Conservation (phyloP, 2,113 vertebrate genomes). For the Eurystomus gularis region DNA sequence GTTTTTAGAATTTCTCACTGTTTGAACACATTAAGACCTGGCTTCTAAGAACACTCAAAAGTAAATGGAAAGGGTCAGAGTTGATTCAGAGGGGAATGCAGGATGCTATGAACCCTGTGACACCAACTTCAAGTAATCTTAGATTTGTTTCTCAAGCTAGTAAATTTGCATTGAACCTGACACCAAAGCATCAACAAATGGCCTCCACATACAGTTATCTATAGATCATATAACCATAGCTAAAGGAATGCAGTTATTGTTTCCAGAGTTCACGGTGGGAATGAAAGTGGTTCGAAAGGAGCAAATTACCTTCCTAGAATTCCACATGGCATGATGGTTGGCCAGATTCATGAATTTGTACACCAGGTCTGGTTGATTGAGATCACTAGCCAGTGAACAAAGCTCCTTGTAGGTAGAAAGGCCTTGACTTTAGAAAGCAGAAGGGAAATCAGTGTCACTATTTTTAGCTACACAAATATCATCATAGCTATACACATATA, state of each 20-base stretch:
- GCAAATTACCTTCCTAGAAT: slow-evolving; percentile 91
- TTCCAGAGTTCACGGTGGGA: background rate
- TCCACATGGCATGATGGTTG: slow-evolving; percentile 99
- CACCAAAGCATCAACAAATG: background rate
- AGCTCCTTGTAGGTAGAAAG: slow-evolving; percentile 98
- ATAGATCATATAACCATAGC: background rate
- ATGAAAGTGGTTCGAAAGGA: background rate
- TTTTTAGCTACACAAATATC: background rate
- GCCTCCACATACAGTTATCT: background rate
- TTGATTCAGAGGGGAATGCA: background rate
- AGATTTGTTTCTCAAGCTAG: background rate
- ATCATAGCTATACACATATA: too few species aligned
- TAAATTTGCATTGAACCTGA: background rate
- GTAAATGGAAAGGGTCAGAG: background rate
- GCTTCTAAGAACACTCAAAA: background rate
- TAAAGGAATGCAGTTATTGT: background rate
- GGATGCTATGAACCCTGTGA: background rate
- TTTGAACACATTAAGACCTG: background rate
- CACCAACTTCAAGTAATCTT: background rate
- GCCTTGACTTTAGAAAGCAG: slow-evolving; percentile 82
- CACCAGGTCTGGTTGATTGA: slow-evolving; percentile 95
- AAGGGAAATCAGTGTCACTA: background rate
- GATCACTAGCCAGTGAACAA: slow-evolving; percentile 95
- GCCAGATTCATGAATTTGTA: slow-evolving; percentile 99
- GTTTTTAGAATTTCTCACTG: background rate